Percentiles rank a stretch among this genome's conserved stretches.
Conservation (phyloP, 2,113 vertebrate genomes). For the Ivindomyrus marchei region DNA sequence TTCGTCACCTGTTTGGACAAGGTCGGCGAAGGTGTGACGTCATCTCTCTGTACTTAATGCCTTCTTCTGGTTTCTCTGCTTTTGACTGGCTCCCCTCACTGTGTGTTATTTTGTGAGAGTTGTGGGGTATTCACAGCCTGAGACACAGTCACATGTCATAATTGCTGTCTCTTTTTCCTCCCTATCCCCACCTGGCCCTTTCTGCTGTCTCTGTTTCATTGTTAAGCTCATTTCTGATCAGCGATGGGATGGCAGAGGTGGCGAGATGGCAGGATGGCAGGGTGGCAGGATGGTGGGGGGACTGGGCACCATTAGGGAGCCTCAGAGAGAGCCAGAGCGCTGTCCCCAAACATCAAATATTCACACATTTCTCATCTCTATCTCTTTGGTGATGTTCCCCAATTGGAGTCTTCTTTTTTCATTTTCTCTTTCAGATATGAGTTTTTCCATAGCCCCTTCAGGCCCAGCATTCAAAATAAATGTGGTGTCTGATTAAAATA, state of each 20-base stretch:
- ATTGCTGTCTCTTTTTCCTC: background rate
- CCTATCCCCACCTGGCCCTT: background rate
- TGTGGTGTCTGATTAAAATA: slow-evolving; percentile 25
- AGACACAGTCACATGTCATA: background rate
- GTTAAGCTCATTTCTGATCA: slow-evolving; percentile 13
- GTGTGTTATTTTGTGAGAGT: background rate
- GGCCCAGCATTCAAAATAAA: slow-evolving; percentile 44
- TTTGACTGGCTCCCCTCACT: background rate
- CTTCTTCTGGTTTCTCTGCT: background rate
- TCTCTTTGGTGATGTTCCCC: slow-evolving; percentile 54
- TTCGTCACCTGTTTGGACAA: background rate
- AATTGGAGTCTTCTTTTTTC: slow-evolving; percentile 53
- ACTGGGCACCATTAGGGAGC: slow-evolving; percentile 51
- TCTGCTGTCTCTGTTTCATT: slow-evolving; percentile 18
- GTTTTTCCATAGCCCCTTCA: slow-evolving; percentile 19
- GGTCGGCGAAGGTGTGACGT: background rate
- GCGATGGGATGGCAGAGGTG: slow-evolving; percentile 20
- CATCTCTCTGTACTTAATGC: background rate
- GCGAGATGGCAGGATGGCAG: slow-evolving; percentile 18
- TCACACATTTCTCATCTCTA: slow-evolving; percentile 60
- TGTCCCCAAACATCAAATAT: slow-evolving; percentile 65
- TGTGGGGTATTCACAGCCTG: background rate
- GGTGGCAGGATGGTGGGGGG: slow-evolving; percentile 7
- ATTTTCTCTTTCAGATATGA: slow-evolving; percentile 28
- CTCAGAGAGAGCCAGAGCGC: slow-evolving; percentile 35